Conservation (phyloP, 2,113 vertebrate species). For the Riparia riparia region DNA sequence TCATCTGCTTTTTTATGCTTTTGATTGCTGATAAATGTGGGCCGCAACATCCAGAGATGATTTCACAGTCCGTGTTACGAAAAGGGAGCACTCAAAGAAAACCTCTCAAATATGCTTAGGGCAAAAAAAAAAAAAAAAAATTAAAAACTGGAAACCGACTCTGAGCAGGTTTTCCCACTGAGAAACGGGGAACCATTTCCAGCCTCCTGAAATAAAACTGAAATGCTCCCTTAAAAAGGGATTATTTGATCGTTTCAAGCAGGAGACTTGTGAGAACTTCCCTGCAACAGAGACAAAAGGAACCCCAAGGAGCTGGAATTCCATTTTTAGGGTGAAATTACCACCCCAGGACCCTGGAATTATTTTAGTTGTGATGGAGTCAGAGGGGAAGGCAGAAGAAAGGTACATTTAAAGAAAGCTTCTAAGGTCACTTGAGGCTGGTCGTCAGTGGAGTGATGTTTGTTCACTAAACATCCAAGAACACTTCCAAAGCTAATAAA, state of each 20-base stretch:
- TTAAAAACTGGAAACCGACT: fast-evolving
- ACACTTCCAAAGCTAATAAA: neutral
- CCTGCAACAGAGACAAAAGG: neutral
- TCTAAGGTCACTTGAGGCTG: neutral
- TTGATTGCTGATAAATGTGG: neutral
- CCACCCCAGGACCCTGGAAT: neutral
- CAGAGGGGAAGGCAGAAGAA: neutral
- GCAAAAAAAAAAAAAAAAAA: too few species aligned
- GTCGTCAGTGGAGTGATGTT: neutral
- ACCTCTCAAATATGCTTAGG: neutral
- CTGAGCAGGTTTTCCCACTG: neutral
- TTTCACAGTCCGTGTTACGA: neutral
- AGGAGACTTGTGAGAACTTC: neutral
- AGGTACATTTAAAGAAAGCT: neutral
- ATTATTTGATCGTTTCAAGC: neutral
- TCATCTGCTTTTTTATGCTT: neutral
- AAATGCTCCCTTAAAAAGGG: neutral
- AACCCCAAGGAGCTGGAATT: neutral
- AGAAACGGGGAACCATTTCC: neutral
- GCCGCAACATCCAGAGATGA: neutral
- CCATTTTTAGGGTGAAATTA: neutral
- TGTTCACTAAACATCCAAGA: neutral
- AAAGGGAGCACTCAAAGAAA: neutral
- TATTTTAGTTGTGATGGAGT: neutral
- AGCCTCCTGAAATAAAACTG: neutral